Conservation (phyloP, 2,888 invertebrate species). For the Carcina quercana region DNA sequence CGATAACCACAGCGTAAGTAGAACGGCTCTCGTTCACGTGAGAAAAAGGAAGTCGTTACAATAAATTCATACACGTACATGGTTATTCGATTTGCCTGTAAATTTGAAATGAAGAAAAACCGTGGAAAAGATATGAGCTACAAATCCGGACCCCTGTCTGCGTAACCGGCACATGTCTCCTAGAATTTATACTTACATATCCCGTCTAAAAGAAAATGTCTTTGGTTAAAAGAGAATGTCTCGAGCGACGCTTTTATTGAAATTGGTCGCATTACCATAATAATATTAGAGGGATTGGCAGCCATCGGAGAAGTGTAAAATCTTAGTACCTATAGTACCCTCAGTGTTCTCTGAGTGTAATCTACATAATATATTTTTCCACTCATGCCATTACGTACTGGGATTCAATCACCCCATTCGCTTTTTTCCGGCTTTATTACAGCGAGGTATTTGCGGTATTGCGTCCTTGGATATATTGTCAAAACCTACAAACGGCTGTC, state of each 20-base stretch:
- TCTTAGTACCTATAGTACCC: conserved; percentile 53
- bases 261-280: conserved; percentile 71
- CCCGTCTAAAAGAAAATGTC: background rate
- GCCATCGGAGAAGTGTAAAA: conserved; percentile 63
- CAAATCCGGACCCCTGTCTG: conserved; percentile 56
- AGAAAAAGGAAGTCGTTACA: conserved; percentile 18
- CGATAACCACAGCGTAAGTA: conserved; percentile 8
- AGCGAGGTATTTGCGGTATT: conserved; percentile 3
- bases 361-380: conserved; percentile 46
- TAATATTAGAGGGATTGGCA: conserved; percentile 71
- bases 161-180: conserved; percentile 47
- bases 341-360: conserved; percentile 44
- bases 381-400: conserved; percentile 47
- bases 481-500: background rate
- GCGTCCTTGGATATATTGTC: conserved; percentile 1
- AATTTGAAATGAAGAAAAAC: conserved; percentile 35
- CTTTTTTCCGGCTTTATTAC: conserved; percentile 8
- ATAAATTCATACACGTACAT: conserved; percentile 23
- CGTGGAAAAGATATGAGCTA: conserved; percentile 53
- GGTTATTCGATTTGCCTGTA: conserved; percentile 31
- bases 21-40: background rate
- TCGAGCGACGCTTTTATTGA: conserved; percentile 65
- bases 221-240: conserved; percentile 49
- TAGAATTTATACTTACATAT: conserved; percentile 45
- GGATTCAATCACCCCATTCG: conserved; percentile 50